phyloP scores from a whole-genome alignment of 2,888 invertebrate genomes.

The Andricus quercusramuli region DNA sequence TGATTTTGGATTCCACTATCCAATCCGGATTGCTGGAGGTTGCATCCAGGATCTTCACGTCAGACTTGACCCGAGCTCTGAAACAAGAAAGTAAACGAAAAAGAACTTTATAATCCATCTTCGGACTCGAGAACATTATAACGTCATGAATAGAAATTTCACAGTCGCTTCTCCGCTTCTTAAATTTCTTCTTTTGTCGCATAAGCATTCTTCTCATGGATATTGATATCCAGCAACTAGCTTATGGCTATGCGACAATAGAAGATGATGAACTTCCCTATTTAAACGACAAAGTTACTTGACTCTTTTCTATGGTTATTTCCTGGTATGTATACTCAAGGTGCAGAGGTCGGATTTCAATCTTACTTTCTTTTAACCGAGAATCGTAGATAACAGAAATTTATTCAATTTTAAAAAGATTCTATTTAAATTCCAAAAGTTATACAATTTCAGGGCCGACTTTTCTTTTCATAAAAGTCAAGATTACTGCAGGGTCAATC shows the following conservation, averaged over 20 bases:
- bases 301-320: background rate
- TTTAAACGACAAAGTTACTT: conserved; percentile 19
- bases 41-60: conserved; percentile 91
- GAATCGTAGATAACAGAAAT: background rate
- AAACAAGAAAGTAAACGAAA: conserved; percentile 47
- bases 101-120: conserved; percentile 40
- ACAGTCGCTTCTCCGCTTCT: conserved; percentile 1
- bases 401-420: background rate
- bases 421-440: background rate
- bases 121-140: conserved; percentile 13
- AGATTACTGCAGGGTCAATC: background rate
- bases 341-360: background rate
- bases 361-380: background rate
- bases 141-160: conserved; percentile 26
- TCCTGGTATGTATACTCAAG: background rate
- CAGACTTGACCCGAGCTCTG: conserved; percentile 94
- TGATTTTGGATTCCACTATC: conserved; percentile 93
- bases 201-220: background rate
- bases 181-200: conserved; percentile 31
- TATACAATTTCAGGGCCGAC: background rate
- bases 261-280: conserved; percentile 16
- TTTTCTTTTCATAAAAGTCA: background rate
- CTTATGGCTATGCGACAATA: conserved; percentile 11
- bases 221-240: conserved; percentile 15
- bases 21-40: conserved; percentile 88